phyloP scores from a whole-genome alignment of 2,888 invertebrate genomes.

The Acronicta leporina region DNA sequence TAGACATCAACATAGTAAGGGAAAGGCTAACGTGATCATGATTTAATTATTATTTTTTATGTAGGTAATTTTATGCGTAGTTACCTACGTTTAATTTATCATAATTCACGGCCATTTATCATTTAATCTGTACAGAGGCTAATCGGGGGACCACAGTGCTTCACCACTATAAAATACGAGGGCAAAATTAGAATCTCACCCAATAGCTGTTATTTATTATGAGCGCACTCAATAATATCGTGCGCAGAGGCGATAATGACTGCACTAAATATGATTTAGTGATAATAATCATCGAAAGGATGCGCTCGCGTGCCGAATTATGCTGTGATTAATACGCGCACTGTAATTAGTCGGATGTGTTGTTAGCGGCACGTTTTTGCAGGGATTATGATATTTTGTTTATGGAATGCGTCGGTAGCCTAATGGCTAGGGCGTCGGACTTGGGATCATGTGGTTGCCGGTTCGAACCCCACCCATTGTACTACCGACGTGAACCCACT shows the following conservation, averaged over 20 bases:
- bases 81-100: conserved; percentile 7
- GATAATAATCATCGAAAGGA: conserved; percentile 71
- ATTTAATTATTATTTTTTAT: no score
- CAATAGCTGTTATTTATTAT: conserved; percentile 72
- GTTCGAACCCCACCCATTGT: no score
- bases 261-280: conserved; percentile 81
- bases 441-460: no score
- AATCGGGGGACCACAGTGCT: conserved; percentile 57
- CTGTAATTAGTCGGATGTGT: conserved; percentile 54
- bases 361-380: conserved; percentile 20
- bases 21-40: no score
- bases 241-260: conserved; percentile 74
- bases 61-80: no score
- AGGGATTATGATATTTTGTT: no score
- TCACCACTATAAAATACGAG: conserved; percentile 61
- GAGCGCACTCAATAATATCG: conserved; percentile 64
- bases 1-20: no score
- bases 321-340: conserved; percentile 58
- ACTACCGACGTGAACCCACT: no score
- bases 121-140: conserved; percentile 58
- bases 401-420: no score
- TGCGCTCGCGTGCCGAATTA: conserved; percentile 60
- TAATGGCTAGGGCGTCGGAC: no score
- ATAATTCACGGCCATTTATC: conserved; percentile 45
- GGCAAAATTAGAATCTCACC: conserved; percentile 71